Evolutionary conservation across 2,888 invertebrate genomes (phyloP).

Genomic region (Apamea monoglypha): DNA sequence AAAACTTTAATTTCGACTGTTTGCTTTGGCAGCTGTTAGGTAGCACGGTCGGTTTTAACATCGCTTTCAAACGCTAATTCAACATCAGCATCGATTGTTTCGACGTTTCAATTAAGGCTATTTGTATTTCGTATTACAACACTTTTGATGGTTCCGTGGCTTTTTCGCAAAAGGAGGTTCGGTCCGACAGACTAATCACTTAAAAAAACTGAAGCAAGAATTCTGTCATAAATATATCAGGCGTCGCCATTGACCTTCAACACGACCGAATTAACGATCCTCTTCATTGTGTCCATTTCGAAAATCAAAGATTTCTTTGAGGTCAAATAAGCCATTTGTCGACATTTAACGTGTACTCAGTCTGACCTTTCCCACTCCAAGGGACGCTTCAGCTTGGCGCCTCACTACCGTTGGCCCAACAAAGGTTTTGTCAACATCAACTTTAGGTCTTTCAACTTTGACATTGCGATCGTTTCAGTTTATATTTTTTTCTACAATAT

Average conservation of each 20-base stretch:
- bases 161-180: slow-evolving; percentile 33
- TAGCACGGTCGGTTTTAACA: slow-evolving; percentile 63
- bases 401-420: slow-evolving; percentile 36
- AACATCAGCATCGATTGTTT: slow-evolving; percentile 68
- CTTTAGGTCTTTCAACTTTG: slow-evolving; percentile 60
- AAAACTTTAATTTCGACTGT: slow-evolving; percentile 75
- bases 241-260: slow-evolving; percentile 40
- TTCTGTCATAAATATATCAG: slow-evolving; percentile 32
- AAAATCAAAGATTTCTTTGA: slow-evolving; percentile 54
- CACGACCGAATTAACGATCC: slow-evolving; percentile 41
- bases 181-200: slow-evolving; percentile 31
- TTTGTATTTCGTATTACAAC: slow-evolving; percentile 67
- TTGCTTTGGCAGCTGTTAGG: slow-evolving; percentile 71
- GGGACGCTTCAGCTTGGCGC: slow-evolving; percentile 50
- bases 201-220: slow-evolving; percentile 12
- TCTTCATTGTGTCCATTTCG: slow-evolving; percentile 30
- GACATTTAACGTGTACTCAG: slow-evolving; percentile 63
- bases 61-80: slow-evolving; percentile 67
- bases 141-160: slow-evolving; percentile 50
- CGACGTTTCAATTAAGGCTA: slow-evolving; percentile 73
- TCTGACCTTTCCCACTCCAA: slow-evolving; percentile 63
- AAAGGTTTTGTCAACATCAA: slow-evolving; percentile 56
- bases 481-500: slow-evolving; percentile 43
- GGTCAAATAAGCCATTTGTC: slow-evolving; percentile 68
- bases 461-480: slow-evolving; percentile 49